Evolutionary conservation across 2,888 invertebrate species (phyloP), one percentile per base, ranked within the genome.

Genomic region (Hemistola chrysoprasaria): DNA sequence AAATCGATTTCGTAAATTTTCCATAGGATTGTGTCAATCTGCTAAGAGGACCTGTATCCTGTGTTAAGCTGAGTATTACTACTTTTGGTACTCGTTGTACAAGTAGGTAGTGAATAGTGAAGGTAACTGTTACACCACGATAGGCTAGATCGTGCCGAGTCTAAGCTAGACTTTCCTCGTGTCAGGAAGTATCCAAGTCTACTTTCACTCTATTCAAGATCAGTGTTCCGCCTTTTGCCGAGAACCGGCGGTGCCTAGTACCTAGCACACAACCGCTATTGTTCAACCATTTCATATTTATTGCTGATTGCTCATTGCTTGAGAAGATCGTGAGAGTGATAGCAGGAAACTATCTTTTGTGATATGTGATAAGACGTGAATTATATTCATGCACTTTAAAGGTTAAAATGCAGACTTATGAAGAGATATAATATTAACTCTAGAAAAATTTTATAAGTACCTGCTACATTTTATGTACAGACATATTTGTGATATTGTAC

Each of bases 181-280:
- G 72, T 62, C 77, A 87, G 87, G 87, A 86, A 87, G 83, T 79
- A 70, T 69, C 66, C 58, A 59, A 60, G 65, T 68, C 64, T 72
- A 86, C 87, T 88, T 88, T 87, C 87, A 81, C 87, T 85, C 78
- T 75, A 84, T 86, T 82, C 84, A 85, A 84, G 83, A 84, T 82
- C 81, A 71, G 48, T 65, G 80, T 80, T 81, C 76, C 79, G 75
- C 76, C 71, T 68, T 63, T 60, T 59, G 56, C 55, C 47, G 21
- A 53, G 59, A 59, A 56, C 37, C 8, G 66, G 72, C 74, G 72
- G 76, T 71, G 66, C 68, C 62, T 56, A 40, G 37, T 47, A 53
- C 51, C 65, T 55, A 70, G 78, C 71, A 77, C 43, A 66, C 34
- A 53, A 38, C 35, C 8, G 20, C 43, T 7, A 35, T 44, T 44